Evolutionary conservation across 2,113 vertebrate species (phyloP).

Genomic region (Notarius lentiginosus): DNA sequence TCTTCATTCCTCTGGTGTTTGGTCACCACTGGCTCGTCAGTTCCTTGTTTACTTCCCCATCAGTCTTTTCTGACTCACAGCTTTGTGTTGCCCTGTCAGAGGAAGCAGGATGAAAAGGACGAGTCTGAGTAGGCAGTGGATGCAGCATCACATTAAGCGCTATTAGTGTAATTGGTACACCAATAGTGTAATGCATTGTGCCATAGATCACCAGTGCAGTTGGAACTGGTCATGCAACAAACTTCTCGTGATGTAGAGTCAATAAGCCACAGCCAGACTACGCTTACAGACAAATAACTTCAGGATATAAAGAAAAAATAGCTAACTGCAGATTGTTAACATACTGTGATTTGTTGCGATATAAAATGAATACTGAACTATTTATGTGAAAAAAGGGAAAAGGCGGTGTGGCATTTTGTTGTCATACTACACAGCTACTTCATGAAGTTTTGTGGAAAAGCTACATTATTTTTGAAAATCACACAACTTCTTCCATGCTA

Average conservation of each 20-base stretch:
- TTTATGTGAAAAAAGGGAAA: not conserved
- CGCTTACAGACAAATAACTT: not conserved
- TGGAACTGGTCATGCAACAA: not conserved
- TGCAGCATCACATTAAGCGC: not conserved
- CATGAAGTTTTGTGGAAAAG: not conserved
- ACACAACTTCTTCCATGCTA: not conserved
- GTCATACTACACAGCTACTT: not conserved
- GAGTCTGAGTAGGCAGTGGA: not conserved
- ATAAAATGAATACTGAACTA: not conserved
- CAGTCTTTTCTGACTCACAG: constrained; percentile 20
- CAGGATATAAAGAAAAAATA: not conserved
- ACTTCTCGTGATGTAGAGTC: not conserved
- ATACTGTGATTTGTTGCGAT: not conserved
- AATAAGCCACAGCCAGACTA: not conserved
- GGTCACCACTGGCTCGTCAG: constrained; percentile 5
- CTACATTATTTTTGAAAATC: not conserved
- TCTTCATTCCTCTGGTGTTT: not conserved
- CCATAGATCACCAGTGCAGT: not conserved
- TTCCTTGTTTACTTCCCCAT: constrained; percentile 26
- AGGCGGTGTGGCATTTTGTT: not conserved
- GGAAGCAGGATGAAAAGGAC: not conserved
- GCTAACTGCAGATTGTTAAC: not conserved
- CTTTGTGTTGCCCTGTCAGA: constrained; percentile 18
- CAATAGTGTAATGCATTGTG: not conserved
- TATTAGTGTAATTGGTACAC: not conserved